A percentile compares a stretch with the other conserved stretches of the same genome.
Evolutionary conservation across 37 sponge, comb jelly and placozoan genomes (phyloP).

Genomic region (Tethya wilhelma): DNA sequence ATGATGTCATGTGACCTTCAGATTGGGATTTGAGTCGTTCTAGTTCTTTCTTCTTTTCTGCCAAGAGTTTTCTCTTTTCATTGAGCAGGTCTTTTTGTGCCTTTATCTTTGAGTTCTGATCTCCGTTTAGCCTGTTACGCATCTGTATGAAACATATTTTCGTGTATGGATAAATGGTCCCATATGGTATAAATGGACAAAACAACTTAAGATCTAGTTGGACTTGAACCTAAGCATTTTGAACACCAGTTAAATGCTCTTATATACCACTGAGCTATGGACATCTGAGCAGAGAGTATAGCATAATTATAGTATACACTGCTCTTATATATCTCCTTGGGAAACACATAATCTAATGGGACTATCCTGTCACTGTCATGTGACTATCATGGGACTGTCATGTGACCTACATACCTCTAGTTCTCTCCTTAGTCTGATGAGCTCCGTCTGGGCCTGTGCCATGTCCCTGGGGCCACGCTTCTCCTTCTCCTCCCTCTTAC

Average conservation of each 20-base stretch:
- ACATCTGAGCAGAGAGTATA: too few species aligned
- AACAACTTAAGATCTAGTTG: too few species aligned
- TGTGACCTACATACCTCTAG: constrained; percentile 38
- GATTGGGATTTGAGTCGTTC: background rate
- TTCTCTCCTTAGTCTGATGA: constrained; percentile 22
- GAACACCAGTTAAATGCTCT: too few species aligned
- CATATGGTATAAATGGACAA: background rate
- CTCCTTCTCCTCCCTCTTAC: constrained; percentile 21
- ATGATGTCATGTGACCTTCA: background rate
- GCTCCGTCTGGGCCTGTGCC: constrained; percentile 13
- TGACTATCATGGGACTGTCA: too few species aligned
- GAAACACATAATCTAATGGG: too few species aligned
- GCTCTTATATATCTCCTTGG: too few species aligned
- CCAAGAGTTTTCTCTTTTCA: constrained; percentile 8
- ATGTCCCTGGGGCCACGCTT: background rate
- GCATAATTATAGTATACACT: too few species aligned
- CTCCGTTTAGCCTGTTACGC: constrained; percentile 35
- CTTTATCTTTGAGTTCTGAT: constrained; percentile 37
- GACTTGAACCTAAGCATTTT: too few species aligned
- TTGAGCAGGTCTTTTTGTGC: constrained; percentile 15
- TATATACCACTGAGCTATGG: too few species aligned
- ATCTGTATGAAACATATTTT: background rate
- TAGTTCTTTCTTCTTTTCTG: constrained; percentile 9
- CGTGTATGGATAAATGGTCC: background rate
- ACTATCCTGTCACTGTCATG: too few species aligned